Conservation (phyloP, 2,888 invertebrate genomes). For the Himalopsyche tibetana region DNA sequence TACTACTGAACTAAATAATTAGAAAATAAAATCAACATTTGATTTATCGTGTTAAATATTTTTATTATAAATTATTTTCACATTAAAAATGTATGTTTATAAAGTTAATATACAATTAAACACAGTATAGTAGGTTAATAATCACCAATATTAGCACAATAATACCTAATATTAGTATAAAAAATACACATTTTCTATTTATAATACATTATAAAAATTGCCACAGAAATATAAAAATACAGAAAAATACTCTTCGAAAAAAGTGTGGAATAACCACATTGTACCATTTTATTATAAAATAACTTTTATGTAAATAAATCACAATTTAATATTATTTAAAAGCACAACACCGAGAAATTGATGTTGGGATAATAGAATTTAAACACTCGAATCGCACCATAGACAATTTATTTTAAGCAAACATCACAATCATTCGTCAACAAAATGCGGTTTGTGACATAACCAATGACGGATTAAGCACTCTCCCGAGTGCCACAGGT, state of each 20-base stretch:
- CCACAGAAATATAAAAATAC: constrained; percentile 4
- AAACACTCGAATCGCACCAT: not conserved
- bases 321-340: not conserved
- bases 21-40: not conserved
- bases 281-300: constrained; percentile 31
- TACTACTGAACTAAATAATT: too few species aligned
- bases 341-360: not conserved
- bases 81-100: not conserved
- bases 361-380: not conserved
- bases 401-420: too few species aligned
- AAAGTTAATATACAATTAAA: constrained; percentile 27
- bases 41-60: constrained; percentile 23
- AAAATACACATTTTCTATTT: constrained; percentile 26
- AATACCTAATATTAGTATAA: constrained; percentile 33
- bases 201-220: constrained; percentile 15
- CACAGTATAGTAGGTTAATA: constrained; percentile 36
- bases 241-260: not conserved
- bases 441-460: too few species aligned
- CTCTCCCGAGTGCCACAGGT: too few species aligned
- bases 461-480: too few species aligned
- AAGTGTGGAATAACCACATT: constrained; percentile 6
- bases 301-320: constrained; percentile 8
- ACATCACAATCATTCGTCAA: too few species aligned
- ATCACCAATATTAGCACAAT: constrained; percentile 32
- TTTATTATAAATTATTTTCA: constrained; percentile 28